Evolutionary conservation across 2,113 vertebrate genomes (phyloP).

Genomic region (Antennarius striatus): DNA sequence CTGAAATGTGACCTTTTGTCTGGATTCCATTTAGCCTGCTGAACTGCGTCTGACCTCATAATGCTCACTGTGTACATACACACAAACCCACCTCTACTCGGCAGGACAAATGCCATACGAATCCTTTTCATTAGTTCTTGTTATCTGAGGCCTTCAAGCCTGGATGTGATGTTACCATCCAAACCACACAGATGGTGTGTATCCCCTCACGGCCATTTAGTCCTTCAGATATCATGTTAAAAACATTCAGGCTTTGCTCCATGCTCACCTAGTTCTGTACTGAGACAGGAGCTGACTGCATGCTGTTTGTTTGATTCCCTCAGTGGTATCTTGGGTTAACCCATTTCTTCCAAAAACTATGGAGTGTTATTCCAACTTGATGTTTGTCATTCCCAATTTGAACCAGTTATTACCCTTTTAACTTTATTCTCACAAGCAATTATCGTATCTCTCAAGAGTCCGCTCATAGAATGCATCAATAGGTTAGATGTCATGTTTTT

Average conservation of each 20-base stretch:
- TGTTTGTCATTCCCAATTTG: constrained; percentile 38
- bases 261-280: constrained; percentile 36
- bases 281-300: constrained; percentile 26
- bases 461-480: constrained; percentile 22
- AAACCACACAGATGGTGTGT: constrained; percentile 37
- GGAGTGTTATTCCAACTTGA: constrained; percentile 62
- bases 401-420: constrained; percentile 28
- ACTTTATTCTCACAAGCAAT: constrained; percentile 59
- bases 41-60: constrained; percentile 57
- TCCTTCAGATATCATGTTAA: constrained; percentile 47
- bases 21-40: constrained; percentile 42
- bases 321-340: constrained; percentile 20
- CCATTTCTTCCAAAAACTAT: constrained; percentile 31
- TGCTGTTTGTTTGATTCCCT: constrained; percentile 43
- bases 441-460: constrained; percentile 62
- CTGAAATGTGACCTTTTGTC: constrained; percentile 55
- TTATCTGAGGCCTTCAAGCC: constrained; percentile 27
- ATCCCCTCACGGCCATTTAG: constrained; percentile 5
- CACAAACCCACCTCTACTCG: constrained; percentile 52
- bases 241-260: constrained; percentile 11
- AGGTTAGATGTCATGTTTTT: constrained; percentile 34
- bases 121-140: constrained; percentile 48
- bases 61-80: constrained; percentile 52
- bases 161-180: no score
- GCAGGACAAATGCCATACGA: constrained; percentile 58